phyloP scores from a whole-genome alignment of 2,113 vertebrate species.

The Lynx canadensis region DNA sequence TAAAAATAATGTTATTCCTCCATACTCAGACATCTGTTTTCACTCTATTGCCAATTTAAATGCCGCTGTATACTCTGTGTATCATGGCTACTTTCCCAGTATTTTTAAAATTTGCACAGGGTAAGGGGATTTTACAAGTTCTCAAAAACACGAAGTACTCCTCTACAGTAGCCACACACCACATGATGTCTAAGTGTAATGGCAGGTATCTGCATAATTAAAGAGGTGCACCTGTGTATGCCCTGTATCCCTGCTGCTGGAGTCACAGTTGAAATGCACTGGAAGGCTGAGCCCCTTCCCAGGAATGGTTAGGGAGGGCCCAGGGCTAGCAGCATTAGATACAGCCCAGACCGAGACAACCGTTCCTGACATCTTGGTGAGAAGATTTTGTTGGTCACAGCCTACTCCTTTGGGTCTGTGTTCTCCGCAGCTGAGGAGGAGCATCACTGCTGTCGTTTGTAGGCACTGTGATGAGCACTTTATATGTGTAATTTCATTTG shows the following conservation, averaged over 20 bases:
- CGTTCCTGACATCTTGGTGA: neutral
- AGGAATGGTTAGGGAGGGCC: neutral
- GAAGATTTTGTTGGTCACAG: neutral
- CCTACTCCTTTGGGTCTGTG: neutral
- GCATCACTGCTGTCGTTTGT: neutral
- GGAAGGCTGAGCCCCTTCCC: slow-evolving; percentile 25
- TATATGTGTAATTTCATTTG: neutral
- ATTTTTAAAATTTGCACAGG: slow-evolving; percentile 82
- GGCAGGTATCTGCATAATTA: slow-evolving; percentile 65
- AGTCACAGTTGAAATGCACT: neutral
- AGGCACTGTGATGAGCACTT: neutral
- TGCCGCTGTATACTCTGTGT: slow-evolving; percentile 86
- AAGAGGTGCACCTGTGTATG: slow-evolving; percentile 73
- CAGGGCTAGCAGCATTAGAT: neutral
- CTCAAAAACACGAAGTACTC: slow-evolving; percentile 79
- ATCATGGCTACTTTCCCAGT: slow-evolving; percentile 88
- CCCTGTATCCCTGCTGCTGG: neutral
- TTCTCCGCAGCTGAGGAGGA: neutral
- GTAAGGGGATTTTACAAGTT: slow-evolving; percentile 87
- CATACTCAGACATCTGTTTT: slow-evolving; percentile 86
- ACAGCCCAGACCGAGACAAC: neutral
- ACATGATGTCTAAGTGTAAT: slow-evolving; percentile 46
- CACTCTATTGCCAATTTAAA: slow-evolving; percentile 86
- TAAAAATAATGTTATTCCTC: slow-evolving; percentile 86
- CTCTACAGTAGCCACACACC: slow-evolving; percentile 82